Base-by-base conservation (phyloP, 1,140 invertebrate species). In the Drosophila sulfurigaster region DNA sequence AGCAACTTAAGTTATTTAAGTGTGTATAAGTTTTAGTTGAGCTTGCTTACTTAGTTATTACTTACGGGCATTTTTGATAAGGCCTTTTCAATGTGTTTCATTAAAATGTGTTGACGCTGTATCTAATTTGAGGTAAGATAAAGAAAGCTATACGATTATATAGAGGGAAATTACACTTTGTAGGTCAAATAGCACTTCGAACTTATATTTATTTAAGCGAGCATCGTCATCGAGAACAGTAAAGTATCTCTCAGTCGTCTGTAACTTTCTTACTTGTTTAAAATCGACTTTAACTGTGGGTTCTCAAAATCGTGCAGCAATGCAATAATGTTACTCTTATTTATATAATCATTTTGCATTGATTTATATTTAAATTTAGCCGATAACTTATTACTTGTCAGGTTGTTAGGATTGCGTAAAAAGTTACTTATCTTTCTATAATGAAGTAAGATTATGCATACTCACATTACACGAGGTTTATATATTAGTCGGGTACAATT, bases 41-140 rank as follows among this genome's bases (percentile, higher is more conserved):
- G 51, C 28, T 7, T 5, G 16, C 11, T 13, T 32, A 32, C 11
- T 54, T 54, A 15, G 51, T 54, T 54, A 48, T 54, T 32, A 32
- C 28, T 30, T 54, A 11, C n/a, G 30, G 32, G 52, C 45, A 13
- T 20, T 16, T 48, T 30, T 46, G 52, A 66, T 66, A 72, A 52
- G 43, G 32, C 8, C 15, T 67, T 25, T 25, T 0, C 38, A 35
- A 67, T 20, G 10, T 41, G 6, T 5, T 11, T 62, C 35, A 72
- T 58, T 38, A 43, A 46, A 45, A 67, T 67, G 54, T 13, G 38
- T 45, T 59, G 59, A 52, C 43, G 10, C 30, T 57, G 7, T 20
- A 10, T 32, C n/a, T 43, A 20, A 2, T 46, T n/a, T 52, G 5
- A 32, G 25, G 56, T 43, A 6, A 52, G 56, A 60, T 59, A 69